phyloP scores from a whole-genome alignment of 2,113 vertebrate genomes.

The Stomatorhinus ivindoensis region DNA sequence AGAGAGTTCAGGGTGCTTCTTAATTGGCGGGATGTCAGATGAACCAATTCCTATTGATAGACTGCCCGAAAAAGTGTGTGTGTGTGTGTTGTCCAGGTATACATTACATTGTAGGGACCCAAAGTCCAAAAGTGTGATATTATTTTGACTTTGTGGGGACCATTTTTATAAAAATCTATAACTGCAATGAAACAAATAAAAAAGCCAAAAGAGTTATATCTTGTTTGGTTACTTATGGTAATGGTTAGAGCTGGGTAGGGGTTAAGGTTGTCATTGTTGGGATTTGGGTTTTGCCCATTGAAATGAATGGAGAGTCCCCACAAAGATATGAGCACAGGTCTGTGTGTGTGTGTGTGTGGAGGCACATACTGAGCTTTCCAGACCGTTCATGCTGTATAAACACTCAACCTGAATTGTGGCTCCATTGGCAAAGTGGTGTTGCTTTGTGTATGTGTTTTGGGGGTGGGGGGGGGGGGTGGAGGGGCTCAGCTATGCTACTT shows the following conservation, averaged over 20 bases:
- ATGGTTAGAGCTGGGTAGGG: not conserved
- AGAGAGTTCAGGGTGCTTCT: not conserved
- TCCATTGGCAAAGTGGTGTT: not conserved
- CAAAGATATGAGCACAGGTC: not conserved
- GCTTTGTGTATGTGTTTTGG: not conserved
- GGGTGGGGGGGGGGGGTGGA: not conserved
- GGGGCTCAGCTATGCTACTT: not conserved
- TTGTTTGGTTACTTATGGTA: not conserved
- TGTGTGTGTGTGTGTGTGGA: not conserved
- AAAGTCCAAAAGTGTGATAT: not conserved
- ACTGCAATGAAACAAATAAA: not conserved
- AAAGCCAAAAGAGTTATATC: not conserved
- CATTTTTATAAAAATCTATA: not conserved
- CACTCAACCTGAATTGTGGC: not conserved
- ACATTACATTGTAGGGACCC: not conserved
- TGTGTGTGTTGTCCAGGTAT: not conserved
- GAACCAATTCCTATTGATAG: not conserved
- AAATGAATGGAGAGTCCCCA: not conserved
- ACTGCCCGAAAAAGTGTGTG: not conserved
- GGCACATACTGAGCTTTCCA: not conserved
- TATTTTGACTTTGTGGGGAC: not conserved
- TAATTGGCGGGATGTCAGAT: not conserved
- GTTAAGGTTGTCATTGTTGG: not conserved
- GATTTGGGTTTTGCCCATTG: not conserved
- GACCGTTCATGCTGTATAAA: not conserved